phyloP scores from a whole-genome alignment of 2,797 vertebrate genomes.

The Huso huso region DNA sequence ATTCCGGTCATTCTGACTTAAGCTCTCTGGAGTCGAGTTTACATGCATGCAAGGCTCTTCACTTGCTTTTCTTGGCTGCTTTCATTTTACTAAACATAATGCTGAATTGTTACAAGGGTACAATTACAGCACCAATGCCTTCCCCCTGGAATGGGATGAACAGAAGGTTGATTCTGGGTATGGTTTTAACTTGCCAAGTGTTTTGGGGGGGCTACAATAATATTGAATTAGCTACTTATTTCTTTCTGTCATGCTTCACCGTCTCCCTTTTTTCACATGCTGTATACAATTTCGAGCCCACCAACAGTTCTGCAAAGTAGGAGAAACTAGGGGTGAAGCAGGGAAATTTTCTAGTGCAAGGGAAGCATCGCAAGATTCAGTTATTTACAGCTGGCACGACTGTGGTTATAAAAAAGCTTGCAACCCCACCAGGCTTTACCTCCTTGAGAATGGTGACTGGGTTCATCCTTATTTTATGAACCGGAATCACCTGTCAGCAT shows the following conservation, averaged over 20 bases:
- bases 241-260: background rate
- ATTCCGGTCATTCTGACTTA: background rate
- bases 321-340: background rate
- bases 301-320: background rate
- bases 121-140: background rate
- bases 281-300: background rate
- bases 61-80: background rate
- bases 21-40: background rate
- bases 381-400: no score
- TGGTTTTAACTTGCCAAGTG: background rate
- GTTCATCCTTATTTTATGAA: no score
- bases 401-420: no score
- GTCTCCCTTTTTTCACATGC: background rate
- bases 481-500: no score
- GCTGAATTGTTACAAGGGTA: conserved; percentile 4
- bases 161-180: background rate
- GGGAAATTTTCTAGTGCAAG: no score
- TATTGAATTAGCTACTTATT: background rate
- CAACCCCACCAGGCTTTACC: no score
- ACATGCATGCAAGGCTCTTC: background rate
- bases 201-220: background rate
- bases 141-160: background rate
- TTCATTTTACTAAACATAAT: conserved; percentile 1
- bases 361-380: no score
- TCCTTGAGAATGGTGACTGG: no score